Evolutionary conservation across 2,797 vertebrate species (phyloP).

Genomic region (Apogon talboti): DNA sequence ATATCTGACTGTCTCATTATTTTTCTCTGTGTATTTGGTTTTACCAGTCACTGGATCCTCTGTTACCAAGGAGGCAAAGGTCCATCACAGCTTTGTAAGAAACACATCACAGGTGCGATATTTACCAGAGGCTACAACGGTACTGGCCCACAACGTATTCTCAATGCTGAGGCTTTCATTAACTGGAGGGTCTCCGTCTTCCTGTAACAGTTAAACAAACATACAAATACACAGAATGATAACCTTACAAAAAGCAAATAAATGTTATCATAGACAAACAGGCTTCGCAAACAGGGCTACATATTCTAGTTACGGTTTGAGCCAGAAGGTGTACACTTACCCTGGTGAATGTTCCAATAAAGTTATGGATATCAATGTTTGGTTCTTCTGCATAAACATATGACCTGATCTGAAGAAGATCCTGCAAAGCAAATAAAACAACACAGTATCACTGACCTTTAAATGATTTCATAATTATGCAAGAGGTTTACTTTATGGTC

Average conservation of each 20-base stretch:
- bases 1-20: slow-evolving; percentile 1
- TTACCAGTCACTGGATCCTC: slow-evolving; percentile 26
- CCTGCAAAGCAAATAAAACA: slow-evolving; percentile 77
- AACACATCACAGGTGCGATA: slow-evolving; percentile 14
- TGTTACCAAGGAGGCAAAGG: not conserved
- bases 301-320: too few relatives aligned
- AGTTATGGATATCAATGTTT: slow-evolving; percentile 98
- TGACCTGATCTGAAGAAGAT: slow-evolving; percentile 94
- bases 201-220: slow-evolving; percentile 78
- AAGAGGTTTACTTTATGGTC: slow-evolving; percentile 2
- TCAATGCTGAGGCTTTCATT: slow-evolving; percentile 98
- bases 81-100: not conserved
- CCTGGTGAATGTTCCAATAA: slow-evolving; percentile 96
- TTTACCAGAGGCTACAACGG: slow-evolving; percentile 96
- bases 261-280: not conserved
- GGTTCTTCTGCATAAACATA: slow-evolving; percentile 96
- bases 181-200: slow-evolving; percentile 95
- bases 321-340: slow-evolving; percentile 78
- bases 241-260: not conserved
- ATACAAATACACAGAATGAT: slow-evolving; percentile 14
- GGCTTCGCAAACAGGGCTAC: not conserved
- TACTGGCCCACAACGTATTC: slow-evolving; percentile 98
- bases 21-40: slow-evolving; percentile 29
- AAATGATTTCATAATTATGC: not conserved
- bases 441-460: not conserved